phyloP scores from a whole-genome alignment of 2,888 invertebrate genomes.

The Drosophila pseudotakahashii region DNA sequence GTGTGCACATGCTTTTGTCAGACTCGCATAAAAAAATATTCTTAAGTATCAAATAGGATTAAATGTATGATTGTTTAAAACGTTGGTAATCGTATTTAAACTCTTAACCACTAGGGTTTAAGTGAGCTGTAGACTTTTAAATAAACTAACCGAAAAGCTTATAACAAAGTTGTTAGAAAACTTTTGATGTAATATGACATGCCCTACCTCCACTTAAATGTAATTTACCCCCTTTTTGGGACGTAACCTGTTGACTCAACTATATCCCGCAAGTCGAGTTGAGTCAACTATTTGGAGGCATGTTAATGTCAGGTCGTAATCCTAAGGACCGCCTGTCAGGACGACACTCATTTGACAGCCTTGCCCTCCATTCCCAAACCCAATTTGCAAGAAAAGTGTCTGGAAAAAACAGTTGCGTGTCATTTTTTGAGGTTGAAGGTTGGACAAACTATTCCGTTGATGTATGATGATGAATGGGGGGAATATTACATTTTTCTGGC shows the following conservation, averaged over 20 bases:
- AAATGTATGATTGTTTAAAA: too few species aligned
- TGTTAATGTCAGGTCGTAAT: conserved; percentile 67
- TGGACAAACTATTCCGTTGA: conserved; percentile 37
- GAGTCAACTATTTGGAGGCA: conserved; percentile 46
- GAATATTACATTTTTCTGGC: conserved; percentile 21
- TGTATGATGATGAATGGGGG: conserved; percentile 54
- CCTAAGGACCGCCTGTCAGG: conserved; percentile 51
- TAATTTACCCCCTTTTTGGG: not conserved
- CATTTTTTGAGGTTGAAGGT: conserved; percentile 4
- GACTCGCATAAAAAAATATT: not conserved
- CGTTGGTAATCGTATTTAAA: not conserved
- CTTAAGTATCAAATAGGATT: too few species aligned
- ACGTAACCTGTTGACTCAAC: conserved; percentile 58
- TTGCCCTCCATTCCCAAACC: conserved; percentile 38
- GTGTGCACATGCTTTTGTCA: too few species aligned
- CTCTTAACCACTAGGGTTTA: not conserved
- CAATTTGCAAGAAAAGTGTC: conserved; percentile 10
- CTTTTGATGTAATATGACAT: conserved; percentile 8
- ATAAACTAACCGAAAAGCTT: not conserved
- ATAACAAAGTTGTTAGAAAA: conserved; percentile 17
- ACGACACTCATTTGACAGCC: conserved; percentile 73
- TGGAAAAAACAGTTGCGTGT: conserved; percentile 63
- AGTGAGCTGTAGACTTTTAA: not conserved
- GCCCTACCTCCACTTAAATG: not conserved
- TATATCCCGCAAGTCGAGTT: conserved; percentile 49